Conservation (phyloP, 2,113 vertebrate species). For the Solenodon paradoxus region DNA sequence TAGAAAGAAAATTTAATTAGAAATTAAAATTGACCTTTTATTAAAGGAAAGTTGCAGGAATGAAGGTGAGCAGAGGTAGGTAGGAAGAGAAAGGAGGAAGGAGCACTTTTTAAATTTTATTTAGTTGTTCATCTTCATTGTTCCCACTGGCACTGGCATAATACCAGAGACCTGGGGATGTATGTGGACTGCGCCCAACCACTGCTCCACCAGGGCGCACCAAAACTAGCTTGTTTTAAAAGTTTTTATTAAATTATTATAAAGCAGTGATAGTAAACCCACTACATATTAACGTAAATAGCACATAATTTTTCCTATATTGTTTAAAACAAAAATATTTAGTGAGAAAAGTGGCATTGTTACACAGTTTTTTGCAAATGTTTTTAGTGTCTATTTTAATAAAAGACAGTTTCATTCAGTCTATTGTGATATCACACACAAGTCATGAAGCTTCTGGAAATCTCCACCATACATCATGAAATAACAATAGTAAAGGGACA, state of each 20-base stretch:
- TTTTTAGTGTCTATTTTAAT: not conserved
- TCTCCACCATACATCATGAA: not conserved
- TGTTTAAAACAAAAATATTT: slow-evolving; percentile 1
- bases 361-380: not conserved
- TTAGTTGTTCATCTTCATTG: too few species aligned
- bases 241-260: not conserved
- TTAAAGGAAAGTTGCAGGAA: too few species aligned
- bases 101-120: too few species aligned
- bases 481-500: not conserved
- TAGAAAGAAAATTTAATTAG: too few species aligned
- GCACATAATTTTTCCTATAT: not conserved
- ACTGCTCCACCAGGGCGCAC: too few species aligned
- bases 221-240: not conserved
- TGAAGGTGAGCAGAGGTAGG: too few species aligned
- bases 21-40: too few species aligned
- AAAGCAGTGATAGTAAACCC: not conserved
- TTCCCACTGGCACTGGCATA: too few species aligned
- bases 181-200: too few species aligned
- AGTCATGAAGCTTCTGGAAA: not conserved
- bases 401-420: not conserved
- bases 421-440: not conserved
- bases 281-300: not conserved
- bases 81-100: too few species aligned
- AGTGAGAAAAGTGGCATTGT: not conserved
- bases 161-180: too few species aligned